Percentiles rank a stretch among this genome's conserved stretches.
phyloP scores from a whole-genome alignment of 2,888 invertebrate species.

The Lasioglossum malachurum region DNA sequence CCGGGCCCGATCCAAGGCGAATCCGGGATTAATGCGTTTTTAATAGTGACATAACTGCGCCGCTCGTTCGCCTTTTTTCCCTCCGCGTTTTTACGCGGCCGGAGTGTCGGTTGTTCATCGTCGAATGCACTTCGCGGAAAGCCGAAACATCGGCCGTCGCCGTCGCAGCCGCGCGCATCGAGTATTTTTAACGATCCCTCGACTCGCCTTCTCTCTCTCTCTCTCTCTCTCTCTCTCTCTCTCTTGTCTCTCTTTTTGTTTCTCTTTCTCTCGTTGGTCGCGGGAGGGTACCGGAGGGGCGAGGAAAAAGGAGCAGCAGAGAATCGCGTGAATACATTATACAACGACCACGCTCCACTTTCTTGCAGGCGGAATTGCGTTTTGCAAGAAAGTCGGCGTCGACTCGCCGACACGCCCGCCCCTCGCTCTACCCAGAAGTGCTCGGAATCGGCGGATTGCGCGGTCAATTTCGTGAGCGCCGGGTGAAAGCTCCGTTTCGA shows the following conservation, averaged over 20 bases:
- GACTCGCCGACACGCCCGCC: constrained; percentile 39
- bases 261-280: neutral
- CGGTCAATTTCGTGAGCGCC: constrained; percentile 53
- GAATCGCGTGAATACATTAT: constrained; percentile 70
- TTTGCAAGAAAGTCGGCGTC: constrained; percentile 57
- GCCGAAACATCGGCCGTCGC: constrained; percentile 49
- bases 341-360: constrained; percentile 59
- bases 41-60: constrained; percentile 80
- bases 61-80: constrained; percentile 41
- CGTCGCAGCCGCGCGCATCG: constrained; percentile 19
- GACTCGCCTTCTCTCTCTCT: neutral
- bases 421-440: constrained; percentile 42
- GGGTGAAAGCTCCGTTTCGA: constrained; percentile 50
- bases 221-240: neutral
- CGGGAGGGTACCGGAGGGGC: constrained; percentile 1
- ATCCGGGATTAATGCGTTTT: constrained; percentile 81
- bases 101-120: constrained; percentile 36
- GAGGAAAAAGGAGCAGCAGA: constrained; percentile 33
- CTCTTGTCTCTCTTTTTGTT: neutral
- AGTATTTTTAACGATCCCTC: constrained; percentile 64
- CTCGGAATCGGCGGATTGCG: constrained; percentile 49
- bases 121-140: constrained; percentile 57
- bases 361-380: constrained; percentile 58
- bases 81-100: constrained; percentile 29
- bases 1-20: constrained; percentile 59